phyloP scores from a whole-genome alignment of 1,140 invertebrate genomes.

The Aphelenchoides besseyi region DNA sequence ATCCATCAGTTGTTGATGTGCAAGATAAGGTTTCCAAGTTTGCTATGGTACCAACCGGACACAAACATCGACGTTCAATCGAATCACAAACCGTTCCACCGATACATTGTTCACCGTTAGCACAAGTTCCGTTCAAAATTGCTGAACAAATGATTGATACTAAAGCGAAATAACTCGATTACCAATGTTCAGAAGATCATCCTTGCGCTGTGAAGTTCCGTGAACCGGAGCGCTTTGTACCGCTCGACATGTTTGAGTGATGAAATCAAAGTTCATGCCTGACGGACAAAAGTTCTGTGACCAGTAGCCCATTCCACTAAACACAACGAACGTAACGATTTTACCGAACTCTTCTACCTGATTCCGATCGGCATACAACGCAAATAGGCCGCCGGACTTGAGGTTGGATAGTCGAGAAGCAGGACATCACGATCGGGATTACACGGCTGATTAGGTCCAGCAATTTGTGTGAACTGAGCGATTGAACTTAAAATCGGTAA shows the following conservation, averaged over 20 bases:
- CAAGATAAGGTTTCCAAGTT: constrained; percentile 60
- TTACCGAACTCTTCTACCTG: constrained; percentile 19
- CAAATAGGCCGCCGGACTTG: constrained; percentile 36
- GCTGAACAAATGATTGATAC: too few species aligned
- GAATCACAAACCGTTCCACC: constrained; percentile 61
- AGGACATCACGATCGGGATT: constrained; percentile 45
- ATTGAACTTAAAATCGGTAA: background rate
- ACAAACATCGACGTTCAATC: constrained; percentile 49
- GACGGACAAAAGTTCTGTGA: constrained; percentile 52
- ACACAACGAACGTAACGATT: constrained; percentile 3
- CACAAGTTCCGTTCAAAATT: constrained; percentile 60
- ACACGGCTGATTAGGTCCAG: constrained; percentile 35
- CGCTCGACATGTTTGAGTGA: constrained; percentile 53
- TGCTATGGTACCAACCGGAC: constrained; percentile 56
- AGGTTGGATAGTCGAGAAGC: constrained; percentile 39
- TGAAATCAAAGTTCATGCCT: constrained; percentile 60
- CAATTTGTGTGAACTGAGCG: constrained; percentile 1
- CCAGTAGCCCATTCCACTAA: constrained; percentile 59
- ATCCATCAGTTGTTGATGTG: constrained; percentile 20
- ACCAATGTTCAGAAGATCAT: constrained; percentile 53
- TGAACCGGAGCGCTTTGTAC: constrained; percentile 15
- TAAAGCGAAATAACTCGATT: too few species aligned
- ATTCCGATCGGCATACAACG: constrained; percentile 42
- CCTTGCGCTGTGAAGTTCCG: constrained; percentile 36
- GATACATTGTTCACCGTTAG: constrained; percentile 58